A percentile compares a stretch with the other conserved stretches of the same genome.
phyloP scores from a whole-genome alignment of 2,797 vertebrate genomes.

The Alectoris magna region DNA sequence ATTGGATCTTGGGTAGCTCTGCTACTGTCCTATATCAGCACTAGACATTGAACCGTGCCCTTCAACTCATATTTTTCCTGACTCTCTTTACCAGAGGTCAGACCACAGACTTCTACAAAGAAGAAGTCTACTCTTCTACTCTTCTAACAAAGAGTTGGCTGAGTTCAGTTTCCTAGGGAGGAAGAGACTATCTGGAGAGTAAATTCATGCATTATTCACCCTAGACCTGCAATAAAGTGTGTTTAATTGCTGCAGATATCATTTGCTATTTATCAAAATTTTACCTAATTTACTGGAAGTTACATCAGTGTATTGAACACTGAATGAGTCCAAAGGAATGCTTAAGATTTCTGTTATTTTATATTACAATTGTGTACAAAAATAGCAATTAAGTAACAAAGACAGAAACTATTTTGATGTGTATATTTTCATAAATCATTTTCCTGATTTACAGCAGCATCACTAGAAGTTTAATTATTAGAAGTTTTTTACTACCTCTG shows the following conservation, averaged over 20 bases:
- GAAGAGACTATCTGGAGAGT: neutral
- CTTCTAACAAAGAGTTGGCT: neutral
- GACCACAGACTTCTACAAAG: neutral
- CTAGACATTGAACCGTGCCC: accelerated
- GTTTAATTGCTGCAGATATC: neutral
- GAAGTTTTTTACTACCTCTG: neutral
- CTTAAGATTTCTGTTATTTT: neutral
- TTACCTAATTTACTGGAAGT: neutral
- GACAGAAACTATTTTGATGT: neutral
- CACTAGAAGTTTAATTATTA: neutral
- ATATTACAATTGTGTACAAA: neutral
- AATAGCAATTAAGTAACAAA: neutral
- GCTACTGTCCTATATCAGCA: neutral
- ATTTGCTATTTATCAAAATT: neutral
- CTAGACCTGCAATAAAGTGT: neutral
- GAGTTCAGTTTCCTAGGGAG: neutral
- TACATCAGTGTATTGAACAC: neutral
- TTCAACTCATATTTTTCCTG: neutral
- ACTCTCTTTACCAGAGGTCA: neutral
- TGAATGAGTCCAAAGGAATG: neutral
- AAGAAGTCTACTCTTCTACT: no score
- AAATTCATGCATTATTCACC: neutral
- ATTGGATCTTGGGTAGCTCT: neutral
- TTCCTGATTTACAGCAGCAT: neutral
- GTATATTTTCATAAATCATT: neutral